Evolutionary conservation across 2,888 invertebrate species (phyloP), one percentile per base, ranked within the genome.

Genomic region (Tinea semifulvella): DNA sequence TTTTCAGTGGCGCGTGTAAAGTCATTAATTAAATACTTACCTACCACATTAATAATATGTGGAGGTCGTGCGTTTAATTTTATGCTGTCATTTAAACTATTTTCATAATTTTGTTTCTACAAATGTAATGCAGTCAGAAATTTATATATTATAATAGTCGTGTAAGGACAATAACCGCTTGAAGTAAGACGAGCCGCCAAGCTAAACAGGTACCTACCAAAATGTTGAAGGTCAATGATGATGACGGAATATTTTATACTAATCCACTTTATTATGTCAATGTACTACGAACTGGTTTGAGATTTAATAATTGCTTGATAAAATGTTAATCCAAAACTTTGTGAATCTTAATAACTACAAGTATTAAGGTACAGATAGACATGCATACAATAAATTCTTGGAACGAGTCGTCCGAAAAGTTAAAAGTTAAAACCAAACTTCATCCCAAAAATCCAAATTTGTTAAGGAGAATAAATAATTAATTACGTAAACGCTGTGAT

Each of bases 301-400:
- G 28, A 11, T 40, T 40, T 43, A 25, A 58, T 62, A 59, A 42
- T n/a, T n/a, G n/a, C n/a, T n/a, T n/a, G n/a, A n/a, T n/a, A n/a
- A n/a, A n/a, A n/a, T n/a, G n/a, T n/a, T n/a, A n/a, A n/a, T n/a
- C n/a, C n/a, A n/a, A n/a, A n/a, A n/a, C n/a, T n/a, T n/a, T n/a
- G n/a, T n/a, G n/a, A n/a, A n/a, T n/a, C n/a, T n/a, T n/a, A n/a
- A n/a, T n/a, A n/a, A n/a, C n/a, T n/a, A n/a, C n/a, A n/a, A n/a
- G n/a, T n/a, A n/a, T n/a, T n/a, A n/a, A n/a, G n/a, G n/a, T n/a
- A n/a, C n/a, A n/a, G n/a, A n/a, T n/a, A n/a, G n/a, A n/a, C n/a
- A n/a, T n/a, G n/a, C n/a, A n/a, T n/a, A n/a, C n/a, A n/a, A n/a
- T n/a, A n/a, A n/a, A n/a, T n/a, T n/a, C n/a, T n/a, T n/a, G n/a